Evolutionary conservation across 2,113 vertebrate genomes (phyloP), one percentile per base, ranked within the genome.

Genomic region (Xiphophorus maculatus): DNA sequence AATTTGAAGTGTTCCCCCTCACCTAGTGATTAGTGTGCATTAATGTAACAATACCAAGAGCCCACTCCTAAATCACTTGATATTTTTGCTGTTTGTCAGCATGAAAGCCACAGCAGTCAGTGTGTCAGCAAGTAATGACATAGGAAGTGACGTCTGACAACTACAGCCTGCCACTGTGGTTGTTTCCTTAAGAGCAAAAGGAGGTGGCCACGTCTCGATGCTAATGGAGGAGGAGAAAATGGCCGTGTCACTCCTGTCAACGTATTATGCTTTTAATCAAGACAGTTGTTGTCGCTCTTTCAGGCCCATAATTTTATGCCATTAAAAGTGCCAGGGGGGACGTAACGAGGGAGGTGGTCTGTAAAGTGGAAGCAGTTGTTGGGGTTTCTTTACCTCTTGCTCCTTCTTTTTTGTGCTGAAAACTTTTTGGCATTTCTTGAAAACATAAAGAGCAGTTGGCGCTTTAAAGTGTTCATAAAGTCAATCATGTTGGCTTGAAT

Each of bases 401-500:
- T 93, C 90, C 88, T 91, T 91, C 91, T 87, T 92, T 92, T 95
- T 95, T 94, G 93, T 93, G 92, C 89, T 87, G 88, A 84, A 94
- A 94, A 95, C 94, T 94, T 95, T 58, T 94, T 93, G 93, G 94
- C 96, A 95, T 95, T 94, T 95, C 94, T 96, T 97, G 96, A 97
- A 95, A 96, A 94, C 95, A 94, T 96, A 97, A 97, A 96, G 95
- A 96, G 96, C 94, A 94, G 95, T 97, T 96, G 95, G 94, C 93
- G 94, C 93, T 95, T 94, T 93, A 92, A 96, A 96, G 96, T 93
- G 93, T 95, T 96, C 96, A 96, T 96, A 96, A 97, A 97, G 94
- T 96, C 96, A 97, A 97, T 98, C 97, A 97, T 95, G 96, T 95
- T 89, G 95, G 94, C 95, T 96, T 92, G 95, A 98, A 96, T 97